These are phyloP conservation scores for Ephydatia muelleri DNA, from an alignment of 37 sponge, comb jelly and placozoan genomes.

Conservation along the genomic window DNA sequence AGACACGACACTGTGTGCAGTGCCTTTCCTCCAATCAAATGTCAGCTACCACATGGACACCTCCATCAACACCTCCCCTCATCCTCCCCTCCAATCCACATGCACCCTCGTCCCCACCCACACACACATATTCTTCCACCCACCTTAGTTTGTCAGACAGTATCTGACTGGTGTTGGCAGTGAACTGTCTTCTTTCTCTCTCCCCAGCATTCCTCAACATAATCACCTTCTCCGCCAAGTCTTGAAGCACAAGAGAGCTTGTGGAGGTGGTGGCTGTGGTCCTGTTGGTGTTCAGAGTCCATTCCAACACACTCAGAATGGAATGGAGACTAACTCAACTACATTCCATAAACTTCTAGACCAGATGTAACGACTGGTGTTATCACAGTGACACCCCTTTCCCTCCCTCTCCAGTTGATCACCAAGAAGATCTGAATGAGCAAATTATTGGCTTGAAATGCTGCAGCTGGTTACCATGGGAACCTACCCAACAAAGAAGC, in stretches of 20 bases:
- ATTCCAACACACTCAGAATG: background rate
- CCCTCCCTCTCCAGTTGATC: conserved; percentile 70
- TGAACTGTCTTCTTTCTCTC: conserved; percentile 61
- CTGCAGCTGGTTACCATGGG: background rate
- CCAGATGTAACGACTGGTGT: conserved; percentile 96
- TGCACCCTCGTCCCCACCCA: no score
- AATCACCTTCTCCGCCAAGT: conserved; percentile 93
- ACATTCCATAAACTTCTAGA: conserved; percentile 83
- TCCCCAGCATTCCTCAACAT: conserved; percentile 78
- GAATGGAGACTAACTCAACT: conserved; percentile 49
- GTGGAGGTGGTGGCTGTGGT: conserved; percentile 4
- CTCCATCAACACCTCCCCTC: no score
- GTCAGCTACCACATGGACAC: no score
- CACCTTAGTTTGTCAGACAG: conserved; percentile 47
- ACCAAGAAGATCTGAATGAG: conserved; percentile 78
- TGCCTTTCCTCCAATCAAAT: no score
- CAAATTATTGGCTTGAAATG: background rate
- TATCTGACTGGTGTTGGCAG: conserved; percentile 17
- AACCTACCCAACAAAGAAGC: conserved; percentile 81
- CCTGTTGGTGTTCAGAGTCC: background rate
- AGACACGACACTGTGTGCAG: no score
- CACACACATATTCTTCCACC: background rate
- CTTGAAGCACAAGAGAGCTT: conserved; percentile 69
- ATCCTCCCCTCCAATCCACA: no score
- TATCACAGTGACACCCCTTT: conserved; percentile 61